A percentile compares a stretch with the other conserved stretches of the same genome.
Conservation (phyloP, 2,797 vertebrate genomes). For the Emys orbicularis region DNA sequence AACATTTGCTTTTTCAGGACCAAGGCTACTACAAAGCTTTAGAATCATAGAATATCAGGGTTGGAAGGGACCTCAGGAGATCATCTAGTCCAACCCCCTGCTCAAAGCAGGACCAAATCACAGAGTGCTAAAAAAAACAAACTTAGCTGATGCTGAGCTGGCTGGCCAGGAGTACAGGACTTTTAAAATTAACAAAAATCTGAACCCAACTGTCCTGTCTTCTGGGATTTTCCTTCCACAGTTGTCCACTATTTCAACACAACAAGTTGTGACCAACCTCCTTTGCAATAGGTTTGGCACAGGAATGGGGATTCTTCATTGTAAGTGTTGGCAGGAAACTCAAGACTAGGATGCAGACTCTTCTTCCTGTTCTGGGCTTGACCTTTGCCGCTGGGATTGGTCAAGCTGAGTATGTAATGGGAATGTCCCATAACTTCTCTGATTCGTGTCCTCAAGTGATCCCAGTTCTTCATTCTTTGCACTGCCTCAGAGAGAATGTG, state of each 20-base stretch:
- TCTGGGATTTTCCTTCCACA: not conserved
- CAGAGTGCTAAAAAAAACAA: not conserved
- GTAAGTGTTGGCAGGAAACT: not conserved
- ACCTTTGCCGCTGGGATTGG: not conserved
- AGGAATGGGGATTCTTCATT: not conserved
- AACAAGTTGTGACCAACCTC: not conserved
- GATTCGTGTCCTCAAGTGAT: fast-evolving
- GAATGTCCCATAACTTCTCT: not conserved
- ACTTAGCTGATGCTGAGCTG: slow-evolving; percentile 13
- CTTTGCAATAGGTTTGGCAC: not conserved
- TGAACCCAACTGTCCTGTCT: not conserved
- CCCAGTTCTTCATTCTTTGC: not conserved
- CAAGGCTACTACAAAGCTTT: slow-evolving; percentile 14
- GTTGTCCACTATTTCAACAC: not conserved
- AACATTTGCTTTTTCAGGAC: not conserved
- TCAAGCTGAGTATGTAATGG: slow-evolving; percentile 16
- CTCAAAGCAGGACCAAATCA: slow-evolving; percentile 14
- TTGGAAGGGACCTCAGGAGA: too few relatives aligned
- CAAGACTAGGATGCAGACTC: not conserved
- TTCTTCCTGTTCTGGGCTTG: not conserved
- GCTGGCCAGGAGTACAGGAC: not conserved
- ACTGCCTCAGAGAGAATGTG: not conserved
- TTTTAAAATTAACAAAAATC: not conserved
- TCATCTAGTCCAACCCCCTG: too few relatives aligned
- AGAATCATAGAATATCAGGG: too few relatives aligned